Percentiles rank a stretch among this genome's conserved stretches.
These are phyloP conservation scores for Scaptodrosophila latifasciaeformis DNA, from an alignment of 2,888 invertebrate genomes.

Conservation along the genomic window DNA sequence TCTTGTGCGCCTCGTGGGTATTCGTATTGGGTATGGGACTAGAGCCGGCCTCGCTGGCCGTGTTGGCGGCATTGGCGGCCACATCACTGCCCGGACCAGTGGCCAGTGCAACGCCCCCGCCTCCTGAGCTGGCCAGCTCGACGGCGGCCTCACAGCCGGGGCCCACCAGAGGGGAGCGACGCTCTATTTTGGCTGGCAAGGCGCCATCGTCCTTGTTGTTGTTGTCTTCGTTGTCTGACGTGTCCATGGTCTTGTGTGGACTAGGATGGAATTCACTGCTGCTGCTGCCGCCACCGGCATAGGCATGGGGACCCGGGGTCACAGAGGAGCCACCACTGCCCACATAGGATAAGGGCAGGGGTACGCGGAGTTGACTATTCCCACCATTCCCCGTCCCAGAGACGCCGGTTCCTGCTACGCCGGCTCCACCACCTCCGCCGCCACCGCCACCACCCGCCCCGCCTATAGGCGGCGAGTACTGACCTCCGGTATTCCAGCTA, in stretches of 20 bases:
- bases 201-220: constrained; percentile 43
- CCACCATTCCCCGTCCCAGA: constrained; percentile 9
- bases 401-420: constrained; percentile 49
- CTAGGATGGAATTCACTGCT: constrained; percentile 68
- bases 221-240: constrained; percentile 67
- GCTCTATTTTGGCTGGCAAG: constrained; percentile 58
- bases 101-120: constrained; percentile 20
- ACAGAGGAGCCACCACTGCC: constrained; percentile 16
- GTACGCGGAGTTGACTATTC: constrained; percentile 55
- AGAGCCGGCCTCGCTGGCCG: constrained; percentile 52
- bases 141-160: constrained; percentile 15
- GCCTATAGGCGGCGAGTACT: constrained; percentile 68
- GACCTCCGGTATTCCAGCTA: constrained; percentile 68
- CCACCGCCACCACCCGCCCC: constrained; percentile 21
- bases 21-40: constrained; percentile 71
- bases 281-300: constrained; percentile 62
- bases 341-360: constrained; percentile 64
- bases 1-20: constrained; percentile 66
- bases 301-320: constrained; percentile 14
- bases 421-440: constrained; percentile 37
- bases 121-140: constrained; percentile 23
- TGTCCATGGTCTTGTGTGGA: constrained; percentile 70
- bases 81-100: constrained; percentile 11
- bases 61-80: background rate
- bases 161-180: constrained; percentile 48